A percentile compares a stretch with the other conserved stretches of the same genome.
Conservation (phyloP, 92 coral and sea anemone genomes). For the Siderastrea siderea region DNA sequence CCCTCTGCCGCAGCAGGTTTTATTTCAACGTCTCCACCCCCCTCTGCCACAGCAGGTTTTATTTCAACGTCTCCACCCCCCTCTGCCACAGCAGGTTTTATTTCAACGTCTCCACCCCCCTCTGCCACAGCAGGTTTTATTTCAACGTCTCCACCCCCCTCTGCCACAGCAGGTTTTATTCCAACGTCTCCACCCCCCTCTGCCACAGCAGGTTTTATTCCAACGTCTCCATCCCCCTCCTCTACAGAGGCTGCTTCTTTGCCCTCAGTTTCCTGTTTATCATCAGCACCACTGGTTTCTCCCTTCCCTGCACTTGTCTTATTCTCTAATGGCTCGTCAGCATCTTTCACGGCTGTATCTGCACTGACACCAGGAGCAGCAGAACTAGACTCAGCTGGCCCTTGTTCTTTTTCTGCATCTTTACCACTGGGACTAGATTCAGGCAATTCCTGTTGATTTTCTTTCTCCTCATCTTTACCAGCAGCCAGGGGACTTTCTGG, state of each 20-base stretch:
- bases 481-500: conserved; percentile 11
- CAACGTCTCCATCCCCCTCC: not conserved
- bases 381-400: not conserved
- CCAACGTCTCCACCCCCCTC: not conserved
- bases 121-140: not conserved
- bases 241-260: not conserved
- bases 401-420: not conserved
- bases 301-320: not conserved
- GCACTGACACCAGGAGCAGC: not conserved
- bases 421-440: conserved; percentile 5
- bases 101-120: conserved; percentile 23
- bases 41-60: too few species aligned
- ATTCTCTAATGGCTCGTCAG: not conserved
- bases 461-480: conserved; percentile 19
- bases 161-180: not conserved
- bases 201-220: not conserved
- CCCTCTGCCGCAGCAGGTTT: too few species aligned
- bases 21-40: too few species aligned
- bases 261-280: not conserved
- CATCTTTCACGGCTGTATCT: not conserved
- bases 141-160: not conserved
- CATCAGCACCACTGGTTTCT: not conserved
- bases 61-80: too few species aligned
- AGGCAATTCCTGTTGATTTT: not conserved
- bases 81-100: too few species aligned